Evolutionary conservation across 2,113 vertebrate species (phyloP).

Genomic region (Okapia johnstoni): DNA sequence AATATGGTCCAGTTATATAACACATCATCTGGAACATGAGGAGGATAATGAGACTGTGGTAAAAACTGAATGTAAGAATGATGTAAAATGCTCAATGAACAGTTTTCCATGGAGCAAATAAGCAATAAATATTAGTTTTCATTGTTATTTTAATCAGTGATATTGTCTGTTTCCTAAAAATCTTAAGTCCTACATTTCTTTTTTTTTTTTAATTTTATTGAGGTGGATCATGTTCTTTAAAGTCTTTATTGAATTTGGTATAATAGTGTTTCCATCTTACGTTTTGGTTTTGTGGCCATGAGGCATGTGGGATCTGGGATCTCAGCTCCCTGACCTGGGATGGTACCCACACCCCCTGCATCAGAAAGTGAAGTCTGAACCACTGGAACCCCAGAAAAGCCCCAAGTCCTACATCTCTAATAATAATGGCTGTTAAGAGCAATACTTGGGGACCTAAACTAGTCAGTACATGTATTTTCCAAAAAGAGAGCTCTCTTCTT

Average conservation of each 20-base stretch:
- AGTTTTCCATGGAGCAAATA: background rate
- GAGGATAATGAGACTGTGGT: background rate
- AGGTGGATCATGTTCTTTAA: background rate
- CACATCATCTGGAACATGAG: fast-evolving
- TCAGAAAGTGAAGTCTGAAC: background rate
- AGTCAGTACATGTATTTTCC: fast-evolving
- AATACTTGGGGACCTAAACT: background rate
- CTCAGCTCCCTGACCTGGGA: background rate
- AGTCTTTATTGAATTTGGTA: background rate
- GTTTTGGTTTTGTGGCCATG: background rate
- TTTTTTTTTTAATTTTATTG: background rate
- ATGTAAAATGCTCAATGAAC: background rate
- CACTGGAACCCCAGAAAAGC: background rate
- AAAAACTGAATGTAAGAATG: background rate
- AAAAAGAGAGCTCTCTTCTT: background rate
- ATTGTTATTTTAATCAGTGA: background rate
- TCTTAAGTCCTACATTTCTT: background rate
- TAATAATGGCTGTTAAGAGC: background rate
- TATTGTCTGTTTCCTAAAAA: background rate
- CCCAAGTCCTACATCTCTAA: background rate
- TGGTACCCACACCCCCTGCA: background rate
- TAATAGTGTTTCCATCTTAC: background rate
- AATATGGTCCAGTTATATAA: background rate
- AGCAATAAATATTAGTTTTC: background rate
- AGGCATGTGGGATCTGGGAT: background rate